Base-by-base conservation (phyloP, 2,797 vertebrate genomes). In the Cynopterus sphinx region DNA sequence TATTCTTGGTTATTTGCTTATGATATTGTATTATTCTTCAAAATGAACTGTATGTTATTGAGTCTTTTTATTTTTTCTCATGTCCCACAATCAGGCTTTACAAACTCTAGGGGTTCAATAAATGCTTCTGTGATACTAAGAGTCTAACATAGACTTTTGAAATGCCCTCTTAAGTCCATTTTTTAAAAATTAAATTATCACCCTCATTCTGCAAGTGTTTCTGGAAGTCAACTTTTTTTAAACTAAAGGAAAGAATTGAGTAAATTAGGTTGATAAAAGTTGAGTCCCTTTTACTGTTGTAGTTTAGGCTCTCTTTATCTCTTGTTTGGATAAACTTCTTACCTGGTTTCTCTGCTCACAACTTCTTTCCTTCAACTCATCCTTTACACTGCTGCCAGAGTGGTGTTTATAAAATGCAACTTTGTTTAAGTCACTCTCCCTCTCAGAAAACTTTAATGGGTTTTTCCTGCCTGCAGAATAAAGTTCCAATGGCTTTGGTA, bases 131-230 rank as follows among this genome's bases (percentile, higher is more conserved):
- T 65, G 65, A 84, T n/a, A 59, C 41, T 26, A 73, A 74, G 24
- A 28, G 39, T 59, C 24, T 70, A 87, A 65, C 39, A 74, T 6
- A 28, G 75, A 79, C 16, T 55, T 96, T 92, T 84, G 57, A 96
- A 91, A 61, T 68, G 41, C n/a, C 17, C 15, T 77, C 57, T 92
- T 22, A 24, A 22, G 7, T 86, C n/a, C 59, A 22, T n/a, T 88
- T 88, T 77, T 15, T 5, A 71, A 92, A 89, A 94, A 55, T 46
- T 68, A 71, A 78, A 89, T 68, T 71, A 68, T 63, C 19, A 81
- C 17, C 12, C 16, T 85, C 61, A 53, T 73, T 82, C 53, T 96
- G 65, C 28, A 94, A 87, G 49, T 46, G 10, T 73, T 91, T 83
- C n/a, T 83, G 13, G 21, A 87, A 92, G 85, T 15, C 31, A 90